Evolutionary conservation across 2,113 vertebrate genomes (phyloP), one percentile per base, ranked within the genome.

Genomic region (Apeltes quadracus): DNA sequence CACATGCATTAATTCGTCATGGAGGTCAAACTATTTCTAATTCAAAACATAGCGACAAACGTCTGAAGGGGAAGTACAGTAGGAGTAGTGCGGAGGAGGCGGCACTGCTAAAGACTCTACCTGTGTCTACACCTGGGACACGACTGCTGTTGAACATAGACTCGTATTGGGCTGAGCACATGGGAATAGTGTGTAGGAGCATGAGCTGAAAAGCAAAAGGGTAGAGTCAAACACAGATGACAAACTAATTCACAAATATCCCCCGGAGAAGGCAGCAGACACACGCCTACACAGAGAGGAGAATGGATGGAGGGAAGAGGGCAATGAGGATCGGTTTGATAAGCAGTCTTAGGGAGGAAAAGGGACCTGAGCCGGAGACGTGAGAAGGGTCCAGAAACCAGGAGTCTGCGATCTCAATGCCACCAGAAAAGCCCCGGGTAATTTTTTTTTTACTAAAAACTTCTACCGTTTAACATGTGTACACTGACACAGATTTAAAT

Each of bases 81-180:
- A 61, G 68, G 63, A 82, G 72, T 69, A 78, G 78, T 76, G 81
- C 61, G 84, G 63, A 81, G 62, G 81, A 90, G 85, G 76, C 43
- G 54, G 84, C 64, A 75, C 82, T 76, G 68, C 89, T 89, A 73
- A 81, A 72, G 72, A 92, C 92, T 93, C 94, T 95, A 99, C 97
- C 97, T 92, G 96, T 94, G 64, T 98, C 96, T 91, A 95, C 94
- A 88, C 97, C 96, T 0, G 97, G 97, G 79, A 96, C 93, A 69
- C 97, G 95, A 82, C 91, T 95, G 18, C 96, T 97, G 81, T 99
- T 99, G 92, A 98, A 99, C 94, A 97, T 94, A 57, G 91, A 91
- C 87, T 99, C 97, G 93, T 96, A 99, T 93, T 99, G 97, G 85
- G 96, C 90, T n/a, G 97, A 99, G 92, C 97, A 99, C 90, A 99